phyloP scores from a whole-genome alignment of 2,113 vertebrate species.

The Rhinoderma darwinii region DNA sequence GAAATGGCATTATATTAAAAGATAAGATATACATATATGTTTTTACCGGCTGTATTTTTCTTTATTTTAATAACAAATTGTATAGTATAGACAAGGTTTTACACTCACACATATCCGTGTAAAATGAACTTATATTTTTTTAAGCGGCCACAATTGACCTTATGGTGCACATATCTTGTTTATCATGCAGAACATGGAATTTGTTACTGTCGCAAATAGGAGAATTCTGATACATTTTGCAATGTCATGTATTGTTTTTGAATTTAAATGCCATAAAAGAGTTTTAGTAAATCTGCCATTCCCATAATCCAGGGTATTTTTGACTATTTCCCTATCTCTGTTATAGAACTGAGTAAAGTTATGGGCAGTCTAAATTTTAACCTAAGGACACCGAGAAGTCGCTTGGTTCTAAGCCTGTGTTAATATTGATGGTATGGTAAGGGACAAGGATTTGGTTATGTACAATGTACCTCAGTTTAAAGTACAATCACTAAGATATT shows the following conservation, averaged over 20 bases:
- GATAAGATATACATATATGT: slow-evolving; percentile 64
- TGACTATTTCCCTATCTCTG: background rate
- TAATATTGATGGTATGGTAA: background rate
- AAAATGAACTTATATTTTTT: slow-evolving; percentile 78
- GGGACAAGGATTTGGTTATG: background rate
- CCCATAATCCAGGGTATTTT: background rate
- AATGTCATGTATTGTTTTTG: background rate
- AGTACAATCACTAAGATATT: background rate
- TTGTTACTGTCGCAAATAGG: slow-evolving; percentile 19
- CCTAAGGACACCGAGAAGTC: background rate
- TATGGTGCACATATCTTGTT: slow-evolving; percentile 63
- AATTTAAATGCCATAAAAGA: background rate
- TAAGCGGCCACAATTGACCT: slow-evolving; percentile 64
- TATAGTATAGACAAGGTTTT: slow-evolving; percentile 71
- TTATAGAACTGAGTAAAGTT: background rate
- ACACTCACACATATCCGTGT: slow-evolving; percentile 24
- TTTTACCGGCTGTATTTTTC: slow-evolving; percentile 73
- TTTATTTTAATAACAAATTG: slow-evolving; percentile 71
- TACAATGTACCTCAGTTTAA: background rate
- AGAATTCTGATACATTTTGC: background rate
- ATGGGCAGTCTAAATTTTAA: background rate
- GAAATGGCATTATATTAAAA: slow-evolving; percentile 74
- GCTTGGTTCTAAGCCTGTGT: background rate
- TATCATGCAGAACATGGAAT: slow-evolving; percentile 8
- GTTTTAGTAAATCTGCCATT: background rate